Conservation (phyloP, 2,797 vertebrate species). For the Eutrigla gurnardus region DNA sequence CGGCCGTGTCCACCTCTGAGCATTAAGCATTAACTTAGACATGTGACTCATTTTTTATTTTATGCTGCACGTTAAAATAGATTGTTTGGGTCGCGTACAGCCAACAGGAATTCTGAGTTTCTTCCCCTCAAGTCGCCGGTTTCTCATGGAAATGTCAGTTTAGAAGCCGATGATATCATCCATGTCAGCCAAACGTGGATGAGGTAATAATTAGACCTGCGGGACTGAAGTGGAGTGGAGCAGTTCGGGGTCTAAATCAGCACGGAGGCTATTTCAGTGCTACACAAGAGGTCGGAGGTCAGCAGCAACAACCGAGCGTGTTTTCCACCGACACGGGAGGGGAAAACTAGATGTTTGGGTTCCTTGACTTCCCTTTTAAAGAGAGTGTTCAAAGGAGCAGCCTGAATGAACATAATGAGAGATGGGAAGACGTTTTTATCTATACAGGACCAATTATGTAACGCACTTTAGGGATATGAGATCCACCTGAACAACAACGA, state of each 20-base stretch:
- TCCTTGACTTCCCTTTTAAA: slow-evolving; percentile 23
- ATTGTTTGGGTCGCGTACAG: neutral
- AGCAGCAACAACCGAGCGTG: slow-evolving; percentile 31
- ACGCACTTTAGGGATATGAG: slow-evolving; percentile 15
- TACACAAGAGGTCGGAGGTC: slow-evolving; percentile 58
- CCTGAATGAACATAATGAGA: slow-evolving; percentile 29
- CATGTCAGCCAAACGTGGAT: slow-evolving; percentile 32
- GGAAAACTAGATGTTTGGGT: slow-evolving; percentile 9
- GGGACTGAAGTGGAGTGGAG: slow-evolving; percentile 38
- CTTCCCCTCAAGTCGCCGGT: neutral
- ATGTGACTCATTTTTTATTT: neutral
- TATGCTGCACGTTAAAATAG: neutral
- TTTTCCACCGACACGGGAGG: slow-evolving; percentile 53
- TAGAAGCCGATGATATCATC: slow-evolving; percentile 31
- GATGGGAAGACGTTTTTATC: slow-evolving; percentile 21
- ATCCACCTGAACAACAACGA: slow-evolving; percentile 4
- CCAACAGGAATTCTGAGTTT: slow-evolving; percentile 6
- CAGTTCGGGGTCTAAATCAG: slow-evolving; percentile 40
- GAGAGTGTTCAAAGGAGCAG: slow-evolving; percentile 19
- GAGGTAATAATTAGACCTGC: slow-evolving; percentile 58
- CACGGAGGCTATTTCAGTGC: slow-evolving; percentile 48
- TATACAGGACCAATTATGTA: slow-evolving; percentile 2
- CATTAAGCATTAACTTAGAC: neutral
- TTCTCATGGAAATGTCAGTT: slow-evolving; percentile 47
- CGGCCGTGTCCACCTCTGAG: neutral